phyloP scores from a whole-genome alignment of 2,113 vertebrate genomes.

The Dipodomys merriami region DNA sequence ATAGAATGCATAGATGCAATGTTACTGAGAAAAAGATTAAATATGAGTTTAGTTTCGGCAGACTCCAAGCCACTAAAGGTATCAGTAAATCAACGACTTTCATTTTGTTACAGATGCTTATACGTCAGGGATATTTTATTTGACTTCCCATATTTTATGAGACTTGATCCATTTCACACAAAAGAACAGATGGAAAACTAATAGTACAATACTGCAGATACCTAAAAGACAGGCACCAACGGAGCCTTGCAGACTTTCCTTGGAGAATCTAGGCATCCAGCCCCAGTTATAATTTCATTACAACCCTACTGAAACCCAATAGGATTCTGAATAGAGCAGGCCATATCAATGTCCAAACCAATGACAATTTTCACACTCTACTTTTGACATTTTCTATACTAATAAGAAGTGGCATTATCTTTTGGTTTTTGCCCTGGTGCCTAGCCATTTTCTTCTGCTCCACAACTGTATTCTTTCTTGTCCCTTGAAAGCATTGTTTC shows the following conservation, averaged over 20 bases:
- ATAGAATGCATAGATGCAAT: not conserved
- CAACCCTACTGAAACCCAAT: not conserved
- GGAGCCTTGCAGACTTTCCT: not conserved
- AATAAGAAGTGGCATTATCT: not conserved
- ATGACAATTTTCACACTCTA: not conserved
- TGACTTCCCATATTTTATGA: constrained; percentile 54
- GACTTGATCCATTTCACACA: constrained; percentile 54
- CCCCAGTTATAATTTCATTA: not conserved
- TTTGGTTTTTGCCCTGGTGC: not conserved
- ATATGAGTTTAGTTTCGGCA: not conserved
- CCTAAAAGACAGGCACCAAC: not conserved
- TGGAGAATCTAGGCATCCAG: not conserved
- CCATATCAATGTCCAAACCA: fast-evolving
- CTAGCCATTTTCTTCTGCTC: not conserved
- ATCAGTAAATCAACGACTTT: not conserved
- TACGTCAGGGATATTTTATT: not conserved
- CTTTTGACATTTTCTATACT: not conserved
- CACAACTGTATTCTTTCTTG: not conserved
- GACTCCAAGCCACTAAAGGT: not conserved
- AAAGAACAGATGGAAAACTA: constrained; percentile 65
- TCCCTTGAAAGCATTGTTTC: no score
- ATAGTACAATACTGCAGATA: constrained; percentile 16
- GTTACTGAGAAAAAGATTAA: not conserved
- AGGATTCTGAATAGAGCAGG: not conserved
- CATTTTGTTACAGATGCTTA: not conserved